Evolutionary conservation across 2,113 vertebrate genomes (phyloP), one percentile per base, ranked within the genome.

Genomic region (Lonchura striata): DNA sequence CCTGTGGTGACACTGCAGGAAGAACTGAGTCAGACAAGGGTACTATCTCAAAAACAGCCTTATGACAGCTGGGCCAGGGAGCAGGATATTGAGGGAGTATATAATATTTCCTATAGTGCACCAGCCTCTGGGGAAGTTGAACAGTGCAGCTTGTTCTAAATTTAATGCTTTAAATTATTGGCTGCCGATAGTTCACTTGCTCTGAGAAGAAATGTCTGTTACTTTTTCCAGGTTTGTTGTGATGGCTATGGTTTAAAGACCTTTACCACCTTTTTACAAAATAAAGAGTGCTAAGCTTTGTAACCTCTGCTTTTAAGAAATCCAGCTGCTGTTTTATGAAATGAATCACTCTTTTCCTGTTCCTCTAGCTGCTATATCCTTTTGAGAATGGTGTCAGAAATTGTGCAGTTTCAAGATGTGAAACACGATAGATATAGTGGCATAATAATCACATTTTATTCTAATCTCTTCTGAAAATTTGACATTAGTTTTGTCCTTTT

Each of bases 231-330:
- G 47, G 49, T 85, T 90, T 85, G 49, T 61, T 79, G n/a, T 65
- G 37, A 75, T 9, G 42, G 15, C 25, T 44, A 20, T 44, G 33
- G 87, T 91, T 82, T 56, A 72, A 89, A 60, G 46, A 82, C 31
- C 49, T 94, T 92, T 53, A 46, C 28, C 10, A 76, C 24, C 53
- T 87, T 81, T 76, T 25, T 31, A 28, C 49, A 80, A 66, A 95
- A 82, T 64, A 79, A 86, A 92, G 44, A 69, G 22, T 41, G 28
- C 41, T 72, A 41, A 88, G 75, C 46, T 96, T 88, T 92, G 49
- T 80, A 95, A 90, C 61, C 61, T 31, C 37, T 44, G 12, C 57
- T 93, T 96, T 91, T 93, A 82, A 91, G 53, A 85, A 91, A 87
- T 9, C 5, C 9, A 4, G 31, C 60, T 94, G 54, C 65, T 93